Evolutionary conservation across 37 sponge, comb jelly and placozoan genomes (phyloP).

Genomic region (Amphimedon queenslandica): DNA sequence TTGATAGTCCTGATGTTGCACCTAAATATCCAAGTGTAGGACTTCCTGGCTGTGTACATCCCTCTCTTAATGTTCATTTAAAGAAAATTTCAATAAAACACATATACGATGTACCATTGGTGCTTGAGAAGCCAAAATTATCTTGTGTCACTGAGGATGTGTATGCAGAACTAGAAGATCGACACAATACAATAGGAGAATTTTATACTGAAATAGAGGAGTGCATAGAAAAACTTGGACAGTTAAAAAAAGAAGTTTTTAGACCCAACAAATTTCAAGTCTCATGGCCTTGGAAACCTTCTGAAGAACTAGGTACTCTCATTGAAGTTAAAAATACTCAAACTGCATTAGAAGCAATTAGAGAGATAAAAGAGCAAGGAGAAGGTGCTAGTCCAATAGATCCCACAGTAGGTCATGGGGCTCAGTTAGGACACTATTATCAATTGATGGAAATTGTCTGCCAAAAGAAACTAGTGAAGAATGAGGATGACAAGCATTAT

Average conservation of each 20-base stretch:
- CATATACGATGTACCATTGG: conserved; percentile 43
- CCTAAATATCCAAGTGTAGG: conserved; percentile 23
- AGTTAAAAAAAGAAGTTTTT: conserved; percentile 17
- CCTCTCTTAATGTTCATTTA: conserved; percentile 20
- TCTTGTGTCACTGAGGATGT: neutral
- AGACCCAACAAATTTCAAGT: conserved; percentile 3
- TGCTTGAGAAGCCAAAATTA: conserved; percentile 20
- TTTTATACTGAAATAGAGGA: conserved; percentile 36
- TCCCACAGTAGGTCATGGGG: conserved; percentile 5
- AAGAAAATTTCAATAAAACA: conserved; percentile 22
- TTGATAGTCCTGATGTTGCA: conserved; percentile 10
- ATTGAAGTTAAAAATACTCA: conserved; percentile 4
- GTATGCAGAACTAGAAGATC: neutral
- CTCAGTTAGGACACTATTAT: conserved; percentile 44
- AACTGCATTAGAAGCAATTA: conserved; percentile 31
- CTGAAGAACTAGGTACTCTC: conserved; percentile 2
- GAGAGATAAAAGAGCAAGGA: conserved; percentile 46
- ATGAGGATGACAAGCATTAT: conserved; percentile 1
- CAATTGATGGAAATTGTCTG: conserved; percentile 58
- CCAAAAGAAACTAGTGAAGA: conserved; percentile 11
- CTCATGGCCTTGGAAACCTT: conserved; percentile 24
- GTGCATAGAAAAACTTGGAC: conserved; percentile 28
- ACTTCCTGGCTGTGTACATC: conserved; percentile 48
- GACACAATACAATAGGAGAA: conserved; percentile 25
- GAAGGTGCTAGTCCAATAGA: conserved; percentile 36